Evolutionary conservation across 1,140 invertebrate species (phyloP).

Genomic region (Cotesia vestalis): DNA sequence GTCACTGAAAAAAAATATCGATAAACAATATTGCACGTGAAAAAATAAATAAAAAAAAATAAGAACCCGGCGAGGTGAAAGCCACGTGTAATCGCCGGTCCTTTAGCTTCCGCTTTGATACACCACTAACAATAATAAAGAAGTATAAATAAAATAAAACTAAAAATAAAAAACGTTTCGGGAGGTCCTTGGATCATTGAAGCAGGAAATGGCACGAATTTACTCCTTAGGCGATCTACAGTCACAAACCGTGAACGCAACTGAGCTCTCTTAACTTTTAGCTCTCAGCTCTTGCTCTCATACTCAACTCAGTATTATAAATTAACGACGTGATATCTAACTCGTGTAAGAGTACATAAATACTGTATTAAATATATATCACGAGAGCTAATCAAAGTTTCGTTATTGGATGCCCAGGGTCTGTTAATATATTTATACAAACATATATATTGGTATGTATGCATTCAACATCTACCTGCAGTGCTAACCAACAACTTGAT

Average conservation of each 20-base stretch:
- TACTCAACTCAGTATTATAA: constrained; percentile 9
- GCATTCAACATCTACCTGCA: neutral
- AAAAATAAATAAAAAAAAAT: neutral
- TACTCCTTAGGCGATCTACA: constrained; percentile 3
- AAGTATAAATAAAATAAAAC: constrained; percentile 13
- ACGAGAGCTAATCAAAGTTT: constrained; percentile 23
- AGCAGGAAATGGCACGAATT: constrained; percentile 20
- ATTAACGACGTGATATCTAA: constrained; percentile 15
- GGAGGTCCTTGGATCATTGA: constrained; percentile 15
- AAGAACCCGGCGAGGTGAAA: constrained; percentile 26
- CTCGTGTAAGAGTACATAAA: neutral
- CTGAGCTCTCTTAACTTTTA: too few relatives aligned
- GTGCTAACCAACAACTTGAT: neutral
- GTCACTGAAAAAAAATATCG: neutral
- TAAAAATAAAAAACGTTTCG: constrained; percentile 12
- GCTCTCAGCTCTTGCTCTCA: neutral
- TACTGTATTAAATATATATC: constrained; percentile 6
- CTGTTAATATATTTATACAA: neutral
- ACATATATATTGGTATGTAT: neutral
- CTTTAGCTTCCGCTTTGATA: constrained; percentile 27
- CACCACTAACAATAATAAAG: neutral
- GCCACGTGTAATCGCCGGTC: constrained; percentile 11
- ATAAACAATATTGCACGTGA: constrained; percentile 7
- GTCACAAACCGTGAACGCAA: constrained; percentile 20
- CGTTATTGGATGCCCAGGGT: neutral